phyloP scores from a whole-genome alignment of 2,797 vertebrate genomes.

The Lagorchestes hirsutus region DNA sequence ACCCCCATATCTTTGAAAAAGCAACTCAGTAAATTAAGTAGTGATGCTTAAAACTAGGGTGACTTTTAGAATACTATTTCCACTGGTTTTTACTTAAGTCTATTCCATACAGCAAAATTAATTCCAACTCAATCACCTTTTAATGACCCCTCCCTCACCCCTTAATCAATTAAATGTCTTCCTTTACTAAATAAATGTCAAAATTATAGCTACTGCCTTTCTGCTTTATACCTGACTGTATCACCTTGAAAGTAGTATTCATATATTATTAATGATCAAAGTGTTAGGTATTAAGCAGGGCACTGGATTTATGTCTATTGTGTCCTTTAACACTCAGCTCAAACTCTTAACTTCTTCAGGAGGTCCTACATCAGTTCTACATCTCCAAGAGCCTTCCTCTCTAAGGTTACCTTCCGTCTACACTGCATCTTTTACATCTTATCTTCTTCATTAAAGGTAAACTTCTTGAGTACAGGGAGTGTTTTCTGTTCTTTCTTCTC shows the following conservation, averaged over 20 bases:
- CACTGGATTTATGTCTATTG: neutral
- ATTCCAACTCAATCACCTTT: neutral
- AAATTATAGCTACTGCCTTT: constrained; percentile 33
- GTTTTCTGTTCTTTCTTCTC: neutral
- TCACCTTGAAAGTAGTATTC: constrained; percentile 1
- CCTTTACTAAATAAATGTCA: constrained; percentile 48
- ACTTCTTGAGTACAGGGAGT: neutral
- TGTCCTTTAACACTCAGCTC: neutral
- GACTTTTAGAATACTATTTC: constrained; percentile 10
- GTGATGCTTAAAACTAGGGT: neutral
- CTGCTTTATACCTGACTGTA: neutral
- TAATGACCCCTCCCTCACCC: neutral
- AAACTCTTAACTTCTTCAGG: neutral
- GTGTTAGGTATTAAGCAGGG: neutral
- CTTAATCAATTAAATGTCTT: constrained; percentile 49
- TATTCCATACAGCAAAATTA: neutral
- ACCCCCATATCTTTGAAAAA: constrained; percentile 11
- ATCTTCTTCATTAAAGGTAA: neutral
- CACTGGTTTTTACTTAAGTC: constrained; percentile 17
- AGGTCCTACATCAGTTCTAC: neutral
- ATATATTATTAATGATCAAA: neutral
- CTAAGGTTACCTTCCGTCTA: neutral
- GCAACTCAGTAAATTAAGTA: constrained; percentile 51
- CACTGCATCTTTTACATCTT: neutral
- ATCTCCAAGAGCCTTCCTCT: neutral